Evolutionary conservation across 1,140 invertebrate species (phyloP), one percentile per base, ranked within the genome.

Genomic region (Parasteatoda tepidariorum): DNA sequence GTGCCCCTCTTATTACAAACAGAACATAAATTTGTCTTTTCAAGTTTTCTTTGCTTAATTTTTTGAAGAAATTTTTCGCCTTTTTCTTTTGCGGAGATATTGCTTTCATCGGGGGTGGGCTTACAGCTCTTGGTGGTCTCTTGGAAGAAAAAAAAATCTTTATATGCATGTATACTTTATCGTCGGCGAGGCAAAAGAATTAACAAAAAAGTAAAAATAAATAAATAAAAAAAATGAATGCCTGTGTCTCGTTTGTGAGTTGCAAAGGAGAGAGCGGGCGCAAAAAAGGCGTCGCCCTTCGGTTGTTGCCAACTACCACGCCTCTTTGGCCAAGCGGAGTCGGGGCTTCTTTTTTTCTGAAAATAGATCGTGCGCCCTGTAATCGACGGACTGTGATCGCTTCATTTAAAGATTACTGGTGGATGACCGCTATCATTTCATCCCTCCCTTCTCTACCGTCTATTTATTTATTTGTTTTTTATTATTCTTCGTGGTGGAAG

Each of bases 371-470:
- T 62, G 78, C 78, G 78, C 78, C 78, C 78, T 82, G 66, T 82
- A 82, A 82, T 82, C 66, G 78, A 70, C 78, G 41, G 41, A 34
- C 76, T 70, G 67, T 82, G 78, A 82, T 82, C 66, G 78, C 78
- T 82, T 82, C 78, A 82, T 82, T 82, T 71, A 30, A 30, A 33
- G 24, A 79, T 79, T 48, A 38, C 76, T 79, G 38, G 73, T 68
- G 76, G 64, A 55, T 79, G 28, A 57, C 62, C 64, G 31, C 34
- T 62, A 54, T 66, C 41, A 11, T 68, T 67, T 55, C 28, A 67
- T 55, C 22, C 66, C 38, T n/a, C 38, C 34, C 38, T 68, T 41
- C 13, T 48, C 38, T 48, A 9, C 18, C 18, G 9, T 13, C 18
- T 48, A 48, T 48, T 48, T 48, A 48, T 48, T 48, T 48, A 48